Percentiles rank a stretch among this genome's conserved stretches.
Conservation (phyloP, 2,888 invertebrate genomes). For the Timandra comae region DNA sequence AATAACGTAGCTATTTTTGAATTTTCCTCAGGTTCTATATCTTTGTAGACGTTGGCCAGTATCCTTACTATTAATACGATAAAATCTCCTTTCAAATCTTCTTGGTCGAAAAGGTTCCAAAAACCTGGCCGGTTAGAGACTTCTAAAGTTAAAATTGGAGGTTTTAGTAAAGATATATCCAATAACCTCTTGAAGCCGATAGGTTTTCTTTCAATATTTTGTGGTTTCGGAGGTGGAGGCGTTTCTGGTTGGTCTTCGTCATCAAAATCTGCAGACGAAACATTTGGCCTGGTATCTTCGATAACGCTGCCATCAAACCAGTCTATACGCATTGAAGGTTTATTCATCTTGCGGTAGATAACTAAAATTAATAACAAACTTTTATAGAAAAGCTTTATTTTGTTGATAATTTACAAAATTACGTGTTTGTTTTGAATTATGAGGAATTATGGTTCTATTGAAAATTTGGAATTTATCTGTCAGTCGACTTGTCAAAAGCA, state of each 20-base stretch:
- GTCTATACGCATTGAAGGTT: constrained; percentile 58
- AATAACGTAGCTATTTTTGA: constrained; percentile 47
- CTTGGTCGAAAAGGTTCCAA: constrained; percentile 54
- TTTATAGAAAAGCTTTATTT: too few relatives aligned
- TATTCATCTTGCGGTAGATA: constrained; percentile 44
- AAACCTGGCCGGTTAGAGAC: constrained; percentile 62
- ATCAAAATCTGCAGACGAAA: constrained; percentile 32
- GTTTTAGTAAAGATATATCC: constrained; percentile 53
- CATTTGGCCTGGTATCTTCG: constrained; percentile 36
- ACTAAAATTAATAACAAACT: too few relatives aligned
- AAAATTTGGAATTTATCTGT: too few relatives aligned
- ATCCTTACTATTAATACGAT: constrained; percentile 65
- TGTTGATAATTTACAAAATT: too few relatives aligned
- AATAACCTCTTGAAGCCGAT: constrained; percentile 65
- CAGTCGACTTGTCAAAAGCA: too few relatives aligned
- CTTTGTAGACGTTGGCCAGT: constrained; percentile 52
- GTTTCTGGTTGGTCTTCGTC: constrained; percentile 43
- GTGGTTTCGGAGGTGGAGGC: constrained; percentile 27
- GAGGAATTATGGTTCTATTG: too few relatives aligned
- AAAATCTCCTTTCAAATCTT: constrained; percentile 61
- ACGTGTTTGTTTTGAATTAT: too few relatives aligned
- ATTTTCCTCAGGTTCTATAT: constrained; percentile 44
- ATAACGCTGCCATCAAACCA: constrained; percentile 69
- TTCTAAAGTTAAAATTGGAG: constrained; percentile 56
- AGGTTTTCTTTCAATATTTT: constrained; percentile 50